Conservation (phyloP, 2,797 vertebrate genomes). For the Lateolabrax maculatus region DNA sequence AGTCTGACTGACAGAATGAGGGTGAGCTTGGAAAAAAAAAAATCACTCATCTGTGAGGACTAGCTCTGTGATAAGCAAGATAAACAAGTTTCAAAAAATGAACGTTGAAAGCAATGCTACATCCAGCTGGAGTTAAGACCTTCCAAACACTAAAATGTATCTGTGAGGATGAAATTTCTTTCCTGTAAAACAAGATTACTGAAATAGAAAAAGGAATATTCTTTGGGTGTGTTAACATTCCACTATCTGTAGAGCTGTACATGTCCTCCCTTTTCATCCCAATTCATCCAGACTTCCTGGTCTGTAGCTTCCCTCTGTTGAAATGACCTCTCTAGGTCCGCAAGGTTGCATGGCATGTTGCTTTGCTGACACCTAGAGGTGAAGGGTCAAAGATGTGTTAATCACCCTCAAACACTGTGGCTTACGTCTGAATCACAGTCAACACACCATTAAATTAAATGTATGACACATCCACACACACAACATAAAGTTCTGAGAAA, state of each 20-base stretch:
- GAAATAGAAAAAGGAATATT: background rate
- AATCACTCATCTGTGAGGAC: background rate
- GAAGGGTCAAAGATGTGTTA: conserved; percentile 34
- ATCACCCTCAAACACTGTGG: conserved; percentile 2
- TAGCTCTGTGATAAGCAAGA: too few relatives aligned
- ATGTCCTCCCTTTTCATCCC: background rate
- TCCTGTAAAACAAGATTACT: background rate
- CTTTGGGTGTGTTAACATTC: background rate
- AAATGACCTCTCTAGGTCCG: background rate
- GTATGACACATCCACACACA: background rate
- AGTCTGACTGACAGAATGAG: background rate
- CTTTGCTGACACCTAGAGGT: conserved; percentile 52
- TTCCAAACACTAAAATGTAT: background rate
- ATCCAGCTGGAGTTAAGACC: background rate
- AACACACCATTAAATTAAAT: too few relatives aligned
- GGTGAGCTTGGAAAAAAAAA: background rate
- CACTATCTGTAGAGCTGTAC: background rate
- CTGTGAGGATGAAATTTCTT: background rate
- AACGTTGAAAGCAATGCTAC: background rate
- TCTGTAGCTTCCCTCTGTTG: background rate
- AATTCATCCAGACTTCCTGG: background rate
- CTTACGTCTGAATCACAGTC: background rate
- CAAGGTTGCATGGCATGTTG: background rate
- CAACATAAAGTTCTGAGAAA: background rate
- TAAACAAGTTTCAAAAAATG: background rate